A percentile compares a stretch with the other conserved stretches of the same genome.
phyloP scores from a whole-genome alignment of 2,113 vertebrate species.

The Lamprologus ornatipinnis region DNA sequence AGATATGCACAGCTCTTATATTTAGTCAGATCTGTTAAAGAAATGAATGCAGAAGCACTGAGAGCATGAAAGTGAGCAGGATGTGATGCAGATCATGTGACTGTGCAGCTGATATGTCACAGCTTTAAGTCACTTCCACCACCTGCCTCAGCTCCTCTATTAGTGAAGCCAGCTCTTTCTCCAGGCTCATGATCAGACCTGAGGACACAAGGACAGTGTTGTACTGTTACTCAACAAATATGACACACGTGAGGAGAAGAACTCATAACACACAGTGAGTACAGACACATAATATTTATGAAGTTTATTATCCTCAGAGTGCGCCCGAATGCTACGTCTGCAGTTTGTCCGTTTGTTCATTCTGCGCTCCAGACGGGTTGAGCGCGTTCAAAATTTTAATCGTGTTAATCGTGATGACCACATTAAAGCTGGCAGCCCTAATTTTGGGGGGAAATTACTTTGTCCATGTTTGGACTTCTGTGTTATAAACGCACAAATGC shows the following conservation, averaged over 20 bases:
- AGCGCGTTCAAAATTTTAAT: background rate
- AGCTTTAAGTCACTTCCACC: constrained; percentile 83
- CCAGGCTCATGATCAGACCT: constrained; percentile 94
- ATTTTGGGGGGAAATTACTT: background rate
- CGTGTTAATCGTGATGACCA: background rate
- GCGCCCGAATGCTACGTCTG: background rate
- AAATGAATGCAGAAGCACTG: background rate
- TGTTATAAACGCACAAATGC: too few relatives aligned
- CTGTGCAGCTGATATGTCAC: background rate
- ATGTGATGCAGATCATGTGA: background rate
- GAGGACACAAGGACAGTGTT: constrained; percentile 1
- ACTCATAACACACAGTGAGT: background rate
- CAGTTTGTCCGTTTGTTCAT: background rate
- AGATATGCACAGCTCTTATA: background rate
- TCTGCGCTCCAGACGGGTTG: background rate
- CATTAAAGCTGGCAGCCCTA: background rate
- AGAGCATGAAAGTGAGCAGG: background rate
- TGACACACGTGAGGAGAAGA: background rate
- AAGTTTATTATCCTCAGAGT: background rate
- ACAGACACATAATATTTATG: background rate
- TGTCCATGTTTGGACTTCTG: too few relatives aligned
- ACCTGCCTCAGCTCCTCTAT: constrained; percentile 92
- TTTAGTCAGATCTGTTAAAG: background rate
- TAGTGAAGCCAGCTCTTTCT: constrained; percentile 89
- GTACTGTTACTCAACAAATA: background rate